A percentile compares a stretch with the other conserved stretches of the same genome.
phyloP scores from a whole-genome alignment of 2,888 invertebrate genomes.

The Amiota minor region DNA sequence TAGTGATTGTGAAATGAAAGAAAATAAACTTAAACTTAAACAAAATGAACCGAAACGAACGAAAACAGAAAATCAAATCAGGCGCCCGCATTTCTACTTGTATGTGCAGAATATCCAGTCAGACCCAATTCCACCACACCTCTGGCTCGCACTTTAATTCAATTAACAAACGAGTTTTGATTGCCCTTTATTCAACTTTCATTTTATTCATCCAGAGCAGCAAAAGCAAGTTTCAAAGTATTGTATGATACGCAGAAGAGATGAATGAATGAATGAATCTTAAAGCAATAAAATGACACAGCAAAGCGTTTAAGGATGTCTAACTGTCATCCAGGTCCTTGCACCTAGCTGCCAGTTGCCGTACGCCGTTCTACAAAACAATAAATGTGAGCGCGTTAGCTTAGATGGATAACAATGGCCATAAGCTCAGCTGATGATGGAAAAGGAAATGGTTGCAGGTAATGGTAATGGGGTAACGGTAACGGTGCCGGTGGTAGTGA shows the following conservation, averaged over 20 bases:
- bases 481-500: not conserved
- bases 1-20: not conserved
- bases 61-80: too few relatives aligned
- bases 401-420: too few relatives aligned
- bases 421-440: too few relatives aligned
- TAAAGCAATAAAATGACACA: constrained; percentile 1
- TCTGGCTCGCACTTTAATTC: not conserved
- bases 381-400: too few relatives aligned
- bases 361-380: not conserved
- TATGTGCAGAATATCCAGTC: too few relatives aligned
- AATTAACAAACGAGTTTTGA: constrained; percentile 23
- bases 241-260: not conserved
- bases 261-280: constrained; percentile 9
- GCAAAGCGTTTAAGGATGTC: not conserved
- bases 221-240: not conserved
- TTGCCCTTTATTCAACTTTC: constrained; percentile 15
- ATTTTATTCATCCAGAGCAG: not conserved
- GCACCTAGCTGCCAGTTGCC: not conserved
- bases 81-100: too few relatives aligned
- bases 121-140: too few relatives aligned
- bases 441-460: not conserved
- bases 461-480: not conserved
- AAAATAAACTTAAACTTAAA: not conserved
- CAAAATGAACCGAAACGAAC: too few relatives aligned
- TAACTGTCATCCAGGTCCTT: constrained; percentile 23